phyloP scores from a whole-genome alignment of 1,140 invertebrate species.

The Drosophila gunungcola region DNA sequence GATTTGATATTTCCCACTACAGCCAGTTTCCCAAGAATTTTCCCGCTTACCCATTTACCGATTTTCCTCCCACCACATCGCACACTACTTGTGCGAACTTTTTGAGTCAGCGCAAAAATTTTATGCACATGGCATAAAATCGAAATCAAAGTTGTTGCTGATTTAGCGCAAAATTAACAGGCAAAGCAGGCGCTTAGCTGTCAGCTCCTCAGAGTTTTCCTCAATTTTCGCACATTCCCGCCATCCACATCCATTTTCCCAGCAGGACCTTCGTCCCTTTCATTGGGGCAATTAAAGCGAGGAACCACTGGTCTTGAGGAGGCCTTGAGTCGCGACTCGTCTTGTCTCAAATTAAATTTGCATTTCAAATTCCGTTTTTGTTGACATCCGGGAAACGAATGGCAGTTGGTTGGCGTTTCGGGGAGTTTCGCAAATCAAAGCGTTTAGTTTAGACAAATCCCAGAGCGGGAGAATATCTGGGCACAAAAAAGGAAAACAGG shows the following conservation, averaged over 20 bases:
- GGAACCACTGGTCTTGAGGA: slow-evolving; percentile 28
- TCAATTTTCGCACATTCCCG: not conserved
- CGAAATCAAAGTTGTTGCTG: slow-evolving; percentile 80
- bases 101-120: slow-evolving; percentile 70
- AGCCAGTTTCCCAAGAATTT: slow-evolving; percentile 1
- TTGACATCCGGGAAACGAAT: slow-evolving; percentile 40
- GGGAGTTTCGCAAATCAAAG: slow-evolving; percentile 65
- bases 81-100: slow-evolving; percentile 46
- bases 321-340: slow-evolving; percentile 24
- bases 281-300: slow-evolving; percentile 46
- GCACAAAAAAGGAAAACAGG: not conserved
- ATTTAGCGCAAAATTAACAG: slow-evolving; percentile 80
- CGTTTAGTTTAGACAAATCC: slow-evolving; percentile 75
- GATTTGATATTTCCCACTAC: slow-evolving; percentile 31
- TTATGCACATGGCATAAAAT: slow-evolving; percentile 76
- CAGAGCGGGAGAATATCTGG: slow-evolving; percentile 5
- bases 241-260: not conserved
- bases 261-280: slow-evolving; percentile 31
- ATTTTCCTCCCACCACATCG: not conserved
- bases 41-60: too few relatives aligned
- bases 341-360: slow-evolving; percentile 81
- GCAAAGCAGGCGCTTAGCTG: slow-evolving; percentile 61
- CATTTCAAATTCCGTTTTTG: slow-evolving; percentile 78
- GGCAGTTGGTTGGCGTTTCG: slow-evolving; percentile 4
- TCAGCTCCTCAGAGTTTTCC: slow-evolving; percentile 24